Conservation (phyloP, 2,888 invertebrate species). For the Drosophila tanythrix region DNA sequence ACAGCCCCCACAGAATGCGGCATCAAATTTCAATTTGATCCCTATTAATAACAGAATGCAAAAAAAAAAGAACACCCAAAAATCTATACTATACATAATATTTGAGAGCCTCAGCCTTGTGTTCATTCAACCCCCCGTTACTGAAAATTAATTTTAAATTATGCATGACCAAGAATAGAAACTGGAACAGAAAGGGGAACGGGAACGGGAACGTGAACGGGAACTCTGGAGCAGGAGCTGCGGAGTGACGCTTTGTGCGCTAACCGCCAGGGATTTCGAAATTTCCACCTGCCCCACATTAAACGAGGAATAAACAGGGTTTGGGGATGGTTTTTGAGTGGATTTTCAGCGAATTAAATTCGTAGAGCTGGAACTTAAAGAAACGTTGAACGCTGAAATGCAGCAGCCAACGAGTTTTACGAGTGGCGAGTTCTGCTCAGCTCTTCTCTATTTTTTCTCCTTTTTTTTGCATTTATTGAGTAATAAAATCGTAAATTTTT, state of each 20-base stretch:
- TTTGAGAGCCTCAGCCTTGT: conserved; percentile 54
- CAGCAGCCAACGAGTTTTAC: conserved; percentile 54
- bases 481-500: conserved; percentile 78
- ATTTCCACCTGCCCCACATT: conserved; percentile 75
- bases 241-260: conserved; percentile 45
- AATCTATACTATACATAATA: conserved; percentile 48
- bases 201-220: background rate
- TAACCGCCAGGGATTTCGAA: conserved; percentile 75
- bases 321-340: conserved; percentile 15
- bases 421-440: conserved; percentile 55
- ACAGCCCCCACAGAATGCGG: conserved; percentile 30
- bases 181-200: background rate
- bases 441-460: background rate
- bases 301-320: conserved; percentile 23
- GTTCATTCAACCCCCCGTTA: conserved; percentile 27
- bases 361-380: conserved; percentile 41
- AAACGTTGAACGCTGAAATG: conserved; percentile 10
- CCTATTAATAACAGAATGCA: conserved; percentile 68
- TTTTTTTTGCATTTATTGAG: conserved; percentile 76
- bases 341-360: conserved; percentile 46
- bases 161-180: conserved; percentile 68
- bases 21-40: conserved; percentile 72
- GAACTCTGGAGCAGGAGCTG: background rate
- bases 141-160: conserved; percentile 78
- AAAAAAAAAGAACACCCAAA: conserved; percentile 6